Evolutionary conservation across 1,140 invertebrate genomes (phyloP).

Genomic region (Portunus trituberculatus): DNA sequence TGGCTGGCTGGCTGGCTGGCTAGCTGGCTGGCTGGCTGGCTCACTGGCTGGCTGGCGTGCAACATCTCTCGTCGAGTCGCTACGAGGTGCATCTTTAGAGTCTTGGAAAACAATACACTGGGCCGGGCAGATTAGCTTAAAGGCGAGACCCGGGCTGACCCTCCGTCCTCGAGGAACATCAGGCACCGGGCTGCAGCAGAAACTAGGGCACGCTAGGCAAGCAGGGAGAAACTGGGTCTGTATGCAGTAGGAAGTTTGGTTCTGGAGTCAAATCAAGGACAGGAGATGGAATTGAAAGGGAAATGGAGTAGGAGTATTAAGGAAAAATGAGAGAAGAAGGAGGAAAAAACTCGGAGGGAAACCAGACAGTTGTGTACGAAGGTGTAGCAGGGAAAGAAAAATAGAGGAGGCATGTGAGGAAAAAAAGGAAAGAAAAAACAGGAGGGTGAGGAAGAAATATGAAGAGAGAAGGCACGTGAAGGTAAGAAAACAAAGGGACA

Average conservation of each 20-base stretch:
- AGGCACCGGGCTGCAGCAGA: not conserved
- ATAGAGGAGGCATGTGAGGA: too few relatives aligned
- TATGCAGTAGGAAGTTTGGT: not conserved
- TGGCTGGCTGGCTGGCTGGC: not conserved
- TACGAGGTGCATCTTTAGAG: constrained; percentile 6
- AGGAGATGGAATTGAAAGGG: too few relatives aligned
- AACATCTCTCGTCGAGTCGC: not conserved
- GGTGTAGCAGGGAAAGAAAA: too few relatives aligned
- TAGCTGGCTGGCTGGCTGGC: not conserved
- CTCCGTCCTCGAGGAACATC: not conserved
- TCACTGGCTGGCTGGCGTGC: not conserved
- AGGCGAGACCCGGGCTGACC: not conserved
- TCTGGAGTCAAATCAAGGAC: not conserved
- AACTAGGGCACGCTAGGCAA: not conserved
- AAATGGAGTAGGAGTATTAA: too few relatives aligned
- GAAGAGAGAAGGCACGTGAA: too few relatives aligned
- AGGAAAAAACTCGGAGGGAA: too few relatives aligned
- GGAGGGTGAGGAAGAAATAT: too few relatives aligned
- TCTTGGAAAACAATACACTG: constrained; percentile 22
- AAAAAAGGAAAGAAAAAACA: too few relatives aligned
- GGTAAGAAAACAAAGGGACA: too few relatives aligned
- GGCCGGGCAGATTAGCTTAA: constrained; percentile 10
- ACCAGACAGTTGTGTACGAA: too few relatives aligned
- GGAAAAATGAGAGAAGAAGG: too few relatives aligned
- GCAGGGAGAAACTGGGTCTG: not conserved